Evolutionary conservation across 2,797 vertebrate species (phyloP), one percentile per base, ranked within the genome.

Genomic region (Champsocephalus gunnari): DNA sequence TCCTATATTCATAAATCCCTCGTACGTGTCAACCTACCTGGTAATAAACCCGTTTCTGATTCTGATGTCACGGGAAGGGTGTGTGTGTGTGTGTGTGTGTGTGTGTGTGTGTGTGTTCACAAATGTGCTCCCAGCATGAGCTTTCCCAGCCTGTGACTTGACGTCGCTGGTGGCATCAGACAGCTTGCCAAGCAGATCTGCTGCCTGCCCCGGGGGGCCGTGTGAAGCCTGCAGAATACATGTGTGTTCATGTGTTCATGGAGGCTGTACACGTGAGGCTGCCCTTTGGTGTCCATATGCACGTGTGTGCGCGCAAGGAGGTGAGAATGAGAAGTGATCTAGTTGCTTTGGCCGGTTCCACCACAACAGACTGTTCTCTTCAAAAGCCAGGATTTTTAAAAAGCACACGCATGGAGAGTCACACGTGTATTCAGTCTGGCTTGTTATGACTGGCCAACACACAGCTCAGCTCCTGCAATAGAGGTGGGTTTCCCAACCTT

Each of bases 111-210:
- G 34, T 62, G 72, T 70, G 61, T 77, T 80, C 84, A 83, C 71
- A 79, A 92, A 89, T 85, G 77, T 72, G 86, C 71, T 56, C 77
- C 66, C 82, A 74, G 79, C 76, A 64, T 79, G 83, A 86, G 87
- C 83, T 75, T 68, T 85, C 81, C 81, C 79, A 79, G 84, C 78
- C 70, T 80, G 78, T 85, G 88, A 87, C 76, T 88, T 87, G 71
- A 73, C 79, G 73, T 88, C 11, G 84, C 86, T 86, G 77, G 84
- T 90, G 91, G 89, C 87, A 75, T 85, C 75, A 69, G 71, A 84
- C 68, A 66, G 79, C 79, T 9, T 82, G 91, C 91, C 93, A 93
- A 90, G 86, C 74, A 86, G 92, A 92, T 89, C 88, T 92, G 88
- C 85, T 84, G 85, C 88, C 85, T 88, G 81, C 91, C 89, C 73